Evolutionary conservation across 2,888 invertebrate species (phyloP).

Genomic region (Arrhopalites spinosus): DNA sequence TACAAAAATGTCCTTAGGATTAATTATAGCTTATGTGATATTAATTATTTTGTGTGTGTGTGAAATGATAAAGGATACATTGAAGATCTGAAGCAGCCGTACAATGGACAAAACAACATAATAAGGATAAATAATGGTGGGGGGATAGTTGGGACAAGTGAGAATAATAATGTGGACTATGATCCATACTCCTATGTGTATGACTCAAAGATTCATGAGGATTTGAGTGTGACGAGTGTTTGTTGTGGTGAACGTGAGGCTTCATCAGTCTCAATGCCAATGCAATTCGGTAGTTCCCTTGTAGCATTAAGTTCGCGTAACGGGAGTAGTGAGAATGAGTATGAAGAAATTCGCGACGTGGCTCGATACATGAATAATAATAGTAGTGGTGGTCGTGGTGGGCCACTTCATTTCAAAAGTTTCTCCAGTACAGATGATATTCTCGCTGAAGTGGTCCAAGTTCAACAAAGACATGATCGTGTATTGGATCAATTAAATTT

Average conservation of each 20-base stretch:
- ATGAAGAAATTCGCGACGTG: slow-evolving; percentile 55
- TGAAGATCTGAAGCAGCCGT: slow-evolving; percentile 53
- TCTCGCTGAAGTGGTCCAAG: slow-evolving; percentile 55
- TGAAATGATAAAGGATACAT: slow-evolving; percentile 57
- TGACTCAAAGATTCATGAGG: slow-evolving; percentile 51
- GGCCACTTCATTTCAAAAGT: slow-evolving; percentile 52
- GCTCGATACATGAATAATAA: slow-evolving; percentile 51
- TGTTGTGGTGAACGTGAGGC: slow-evolving; percentile 12
- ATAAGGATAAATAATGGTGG: neutral
- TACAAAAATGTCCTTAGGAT: too few relatives aligned
- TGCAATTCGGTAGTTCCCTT: slow-evolving; percentile 20
- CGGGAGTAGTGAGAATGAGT: slow-evolving; percentile 51
- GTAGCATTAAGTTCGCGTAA: slow-evolving; percentile 28
- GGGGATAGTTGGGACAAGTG: neutral
- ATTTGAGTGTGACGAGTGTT: slow-evolving; percentile 35
- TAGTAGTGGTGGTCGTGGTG: neutral
- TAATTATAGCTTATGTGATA: too few relatives aligned
- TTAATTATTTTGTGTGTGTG: too few relatives aligned
- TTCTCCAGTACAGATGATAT: slow-evolving; percentile 55
- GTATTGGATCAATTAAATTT: slow-evolving; percentile 54
- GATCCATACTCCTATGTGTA: slow-evolving; percentile 55
- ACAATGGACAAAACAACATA: slow-evolving; percentile 17
- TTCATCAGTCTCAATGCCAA: slow-evolving; percentile 22
- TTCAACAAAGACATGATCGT: slow-evolving; percentile 52
- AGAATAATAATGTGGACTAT: slow-evolving; percentile 36